These are phyloP conservation scores for Zeugodacus cucurbitae DNA, from an alignment of 1,140 invertebrate genomes.

Conservation along the genomic window DNA sequence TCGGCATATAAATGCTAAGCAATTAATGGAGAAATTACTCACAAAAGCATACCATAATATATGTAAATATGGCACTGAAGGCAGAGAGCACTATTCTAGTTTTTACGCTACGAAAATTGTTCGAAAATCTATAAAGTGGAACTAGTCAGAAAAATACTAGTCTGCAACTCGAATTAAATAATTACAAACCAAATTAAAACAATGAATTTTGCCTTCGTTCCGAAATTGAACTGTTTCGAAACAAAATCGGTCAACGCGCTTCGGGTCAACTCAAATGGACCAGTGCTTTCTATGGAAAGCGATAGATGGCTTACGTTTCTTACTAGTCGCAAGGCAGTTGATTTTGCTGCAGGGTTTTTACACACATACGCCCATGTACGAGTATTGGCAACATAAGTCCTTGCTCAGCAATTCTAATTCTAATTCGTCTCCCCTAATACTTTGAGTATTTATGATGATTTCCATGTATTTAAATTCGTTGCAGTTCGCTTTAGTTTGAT, in stretches of 20 bases:
- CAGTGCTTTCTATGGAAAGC: no score
- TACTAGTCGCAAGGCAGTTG: no score
- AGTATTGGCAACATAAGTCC: background rate
- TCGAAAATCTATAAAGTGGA: no score
- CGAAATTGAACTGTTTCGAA: no score
- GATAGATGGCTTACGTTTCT: no score
- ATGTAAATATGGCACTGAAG: background rate
- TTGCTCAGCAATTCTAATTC: background rate
- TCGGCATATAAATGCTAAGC: background rate
- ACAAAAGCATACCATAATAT: background rate
- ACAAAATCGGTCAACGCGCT: no score
- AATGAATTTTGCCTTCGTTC: no score
- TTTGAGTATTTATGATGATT: conserved; percentile 21
- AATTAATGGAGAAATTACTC: background rate
- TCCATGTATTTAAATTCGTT: conserved; percentile 31
- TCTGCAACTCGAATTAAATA: no score
- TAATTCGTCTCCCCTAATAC: conserved; percentile 21
- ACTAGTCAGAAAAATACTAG: background rate
- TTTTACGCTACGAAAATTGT: no score
- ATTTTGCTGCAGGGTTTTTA: background rate
- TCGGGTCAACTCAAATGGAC: no score
- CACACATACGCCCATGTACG: background rate
- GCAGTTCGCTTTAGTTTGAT: background rate
- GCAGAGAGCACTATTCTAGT: no score
- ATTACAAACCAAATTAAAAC: no score